A percentile compares a stretch with the other conserved stretches of the same genome.
Conservation (phyloP, 2,797 vertebrate species). For the Neosilurus mollespiculum region DNA sequence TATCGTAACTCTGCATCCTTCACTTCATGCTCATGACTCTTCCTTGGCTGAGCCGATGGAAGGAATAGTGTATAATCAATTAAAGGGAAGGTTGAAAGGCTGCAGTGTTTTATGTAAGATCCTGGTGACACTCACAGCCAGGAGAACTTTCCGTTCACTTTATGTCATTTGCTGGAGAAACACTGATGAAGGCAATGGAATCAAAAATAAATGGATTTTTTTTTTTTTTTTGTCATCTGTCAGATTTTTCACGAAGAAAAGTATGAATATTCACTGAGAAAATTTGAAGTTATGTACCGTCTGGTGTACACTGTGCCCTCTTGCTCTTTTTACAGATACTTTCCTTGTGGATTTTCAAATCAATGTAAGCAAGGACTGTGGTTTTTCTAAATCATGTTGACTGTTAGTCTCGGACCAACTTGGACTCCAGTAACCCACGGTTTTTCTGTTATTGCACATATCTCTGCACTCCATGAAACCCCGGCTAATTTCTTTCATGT, state of each 20-base stretch:
- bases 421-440: conserved; percentile 46
- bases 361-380: not conserved
- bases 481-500: conserved; percentile 89
- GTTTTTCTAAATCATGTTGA: conserved; percentile 27
- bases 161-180: conserved; percentile 29
- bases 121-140: conserved; percentile 69
- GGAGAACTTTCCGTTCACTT: conserved; percentile 70
- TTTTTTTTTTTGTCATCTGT: not conserved
- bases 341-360: conserved; percentile 20
- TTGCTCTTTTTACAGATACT: not conserved
- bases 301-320: not conserved
- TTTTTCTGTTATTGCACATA: conserved; percentile 72
- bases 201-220: not conserved
- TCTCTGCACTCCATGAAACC: conserved; percentile 75
- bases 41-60: conserved; percentile 39
- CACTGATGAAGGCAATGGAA: not conserved
- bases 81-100: conserved; percentile 42
- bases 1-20: not conserved
- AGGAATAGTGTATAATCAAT: conserved; percentile 50
- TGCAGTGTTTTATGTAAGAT: conserved; percentile 1
- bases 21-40: conserved; percentile 31
- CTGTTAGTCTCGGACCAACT: conserved; percentile 35
- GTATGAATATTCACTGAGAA: not conserved
- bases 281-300: not conserved
- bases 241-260: not conserved